Base-by-base conservation (phyloP, 2,888 invertebrate species). In the Pyralis farinalis region DNA sequence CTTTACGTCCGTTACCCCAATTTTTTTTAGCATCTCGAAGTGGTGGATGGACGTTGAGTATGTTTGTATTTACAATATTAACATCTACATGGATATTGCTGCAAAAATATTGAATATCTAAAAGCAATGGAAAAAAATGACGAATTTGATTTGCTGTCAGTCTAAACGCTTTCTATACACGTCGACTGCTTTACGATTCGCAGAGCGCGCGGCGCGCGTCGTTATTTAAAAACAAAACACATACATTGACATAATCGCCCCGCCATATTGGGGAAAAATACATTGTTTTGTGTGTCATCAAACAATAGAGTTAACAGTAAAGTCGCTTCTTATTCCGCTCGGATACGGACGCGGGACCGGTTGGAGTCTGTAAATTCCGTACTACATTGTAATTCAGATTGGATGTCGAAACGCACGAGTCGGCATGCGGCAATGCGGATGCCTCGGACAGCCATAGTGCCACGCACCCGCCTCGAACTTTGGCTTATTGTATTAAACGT, bases 281-380 rank as follows among this genome's bases (percentile, higher is more conserved):
- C 86, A 84, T 80, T 83, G 85, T 84, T 81, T 65, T 63, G 75
- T 77, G 73, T 78, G 77, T 83, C 66, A 69, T 62, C 61, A 71
- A 78, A 87, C 85, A 86, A 86, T 85, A 77, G 81, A 76, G 71
- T 71, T 83, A 85, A 86, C 86, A 78, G 85, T 86, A 85, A 69
- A 73, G 59, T 81, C 85, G 77, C 62, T 88, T 87, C 84, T 85
- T 85, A 87, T 86, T 86, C 86, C 82, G 81, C 68, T 73, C 83
- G 84, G 82, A 83, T 78, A 78, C 77, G 78, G 76, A 80, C 79
- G 63, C 71, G 55, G 58, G 49, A 28, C 40, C 44, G 40, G 44
- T 32, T 62, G 66, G 70, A 70, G 71, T 71, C 78, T 75, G 80
- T 79, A 71, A 71, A 83, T 79, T 74, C 78, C 75, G 60, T 70